Evolutionary conservation across 92 coral and sea anemone species (phyloP), one percentile per base, ranked within the genome.

Genomic region (Epizoanthus rinbou): DNA sequence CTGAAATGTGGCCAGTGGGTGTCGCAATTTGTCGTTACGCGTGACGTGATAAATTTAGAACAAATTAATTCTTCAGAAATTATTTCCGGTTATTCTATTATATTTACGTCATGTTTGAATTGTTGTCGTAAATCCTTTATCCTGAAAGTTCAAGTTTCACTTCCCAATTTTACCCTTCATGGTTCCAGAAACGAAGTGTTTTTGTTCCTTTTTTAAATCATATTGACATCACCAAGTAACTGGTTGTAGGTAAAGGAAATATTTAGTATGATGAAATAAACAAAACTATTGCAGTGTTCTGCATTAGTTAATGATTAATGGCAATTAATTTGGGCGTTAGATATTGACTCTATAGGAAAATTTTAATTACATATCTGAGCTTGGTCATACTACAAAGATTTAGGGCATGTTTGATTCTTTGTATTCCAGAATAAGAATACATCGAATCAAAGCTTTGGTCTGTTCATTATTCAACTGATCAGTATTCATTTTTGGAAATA

Each of bases 221-320:
- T 14, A n/a, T n/a, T 71, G 28, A 5, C 35, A 41, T 74, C 80
- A 17, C 80, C 41, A 74, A 31, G 80, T 74, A 54, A 74, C 80
- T 54, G 45, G 65, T 74, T 25, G 41, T 8, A 33, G 47, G 31
- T 53, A 9, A 74, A 39, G 65, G 54, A 74, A 22, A 73, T 17
- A 2, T 68, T 68, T 15, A 25, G 50, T n/a, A 71, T 71, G 58
- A 71, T 71, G 76, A 71, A 71, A 71, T 71, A 43, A 43, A 11
- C 15, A 71, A 45, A 45, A 24, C 17, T 11, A 21, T 71, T 71
- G 72, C 50, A 17, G 43, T 37, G 43, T 37, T 37, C 43, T 37
- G 6, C 43, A 37, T 28, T 28, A 37, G 54, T 11, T 43, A 43
- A 43, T 43, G 50, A 43, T 43, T 43, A 63, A 63, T 8, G 3